Conservation (phyloP, 2,797 vertebrate genomes). For the Fringilla coelebs region DNA sequence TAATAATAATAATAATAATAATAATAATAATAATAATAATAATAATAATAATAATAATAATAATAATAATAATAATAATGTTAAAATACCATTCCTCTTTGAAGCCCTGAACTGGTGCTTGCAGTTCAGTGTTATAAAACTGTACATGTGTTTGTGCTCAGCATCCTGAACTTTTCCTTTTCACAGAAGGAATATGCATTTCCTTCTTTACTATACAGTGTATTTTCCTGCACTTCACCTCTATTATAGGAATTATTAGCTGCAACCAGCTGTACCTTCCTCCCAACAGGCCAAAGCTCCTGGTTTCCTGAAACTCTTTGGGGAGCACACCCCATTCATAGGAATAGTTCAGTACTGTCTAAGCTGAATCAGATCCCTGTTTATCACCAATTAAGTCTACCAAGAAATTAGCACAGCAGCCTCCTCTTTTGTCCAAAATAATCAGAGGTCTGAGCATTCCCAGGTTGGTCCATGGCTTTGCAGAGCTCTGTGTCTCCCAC, state of each 20-base stretch:
- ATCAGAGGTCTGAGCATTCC: not conserved
- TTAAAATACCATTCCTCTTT: not conserved
- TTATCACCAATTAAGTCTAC: not conserved
- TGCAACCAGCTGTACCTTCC: not conserved
- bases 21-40: not conserved
- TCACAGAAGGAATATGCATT: not conserved
- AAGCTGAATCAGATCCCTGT: not conserved
- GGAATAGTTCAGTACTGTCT: not conserved
- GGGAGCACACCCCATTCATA: not conserved
- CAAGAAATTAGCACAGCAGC: not conserved
- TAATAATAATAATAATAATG: not conserved
- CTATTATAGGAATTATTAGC: fast-evolving
- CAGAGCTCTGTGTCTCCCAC: not conserved
- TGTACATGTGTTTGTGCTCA: not conserved
- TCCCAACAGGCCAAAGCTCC: not conserved
- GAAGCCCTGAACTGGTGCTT: not conserved
- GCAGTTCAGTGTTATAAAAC: not conserved
- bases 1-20: not conserved
- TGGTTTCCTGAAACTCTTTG: not conserved
- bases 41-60: not conserved
- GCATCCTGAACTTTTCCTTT: not conserved
- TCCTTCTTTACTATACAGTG: not conserved
- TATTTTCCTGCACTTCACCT: not conserved
- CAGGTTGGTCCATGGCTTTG: fast-evolving
- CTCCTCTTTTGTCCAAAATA: not conserved